Evolutionary conservation across 1,140 invertebrate genomes (phyloP).

Genomic region (Psilanteris sp.): DNA sequence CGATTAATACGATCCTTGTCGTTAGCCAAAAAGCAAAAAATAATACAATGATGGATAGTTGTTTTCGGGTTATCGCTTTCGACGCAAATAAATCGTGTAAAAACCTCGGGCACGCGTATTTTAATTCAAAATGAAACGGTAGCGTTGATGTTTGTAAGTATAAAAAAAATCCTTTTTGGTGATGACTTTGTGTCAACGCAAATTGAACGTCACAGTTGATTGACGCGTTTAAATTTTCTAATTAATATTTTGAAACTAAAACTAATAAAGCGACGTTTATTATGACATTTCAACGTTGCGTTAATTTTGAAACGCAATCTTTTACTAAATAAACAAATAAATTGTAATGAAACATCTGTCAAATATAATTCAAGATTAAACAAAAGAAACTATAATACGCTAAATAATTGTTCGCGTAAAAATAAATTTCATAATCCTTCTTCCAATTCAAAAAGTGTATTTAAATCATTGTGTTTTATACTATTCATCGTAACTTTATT

Average conservation of each 20-base stretch:
- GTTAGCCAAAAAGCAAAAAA: background rate
- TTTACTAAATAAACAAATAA: background rate
- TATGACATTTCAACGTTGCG: slow-evolving; percentile 1
- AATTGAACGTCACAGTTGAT: too few relatives aligned
- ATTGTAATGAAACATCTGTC: background rate
- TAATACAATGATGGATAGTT: background rate
- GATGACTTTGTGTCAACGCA: background rate
- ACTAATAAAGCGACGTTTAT: background rate
- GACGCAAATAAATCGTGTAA: background rate
- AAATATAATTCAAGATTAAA: background rate
- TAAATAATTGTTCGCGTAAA: too few relatives aligned
- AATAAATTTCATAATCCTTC: too few relatives aligned
- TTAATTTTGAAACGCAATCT: background rate
- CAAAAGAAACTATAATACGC: background rate
- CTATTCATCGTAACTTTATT: too few relatives aligned
- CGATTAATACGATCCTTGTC: background rate
- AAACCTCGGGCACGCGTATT: too few relatives aligned
- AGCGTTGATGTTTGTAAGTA: too few relatives aligned
- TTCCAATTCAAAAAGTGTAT: too few relatives aligned
- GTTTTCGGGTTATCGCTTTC: background rate
- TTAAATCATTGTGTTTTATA: too few relatives aligned
- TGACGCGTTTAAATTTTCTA: background rate
- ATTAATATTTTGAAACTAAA: background rate
- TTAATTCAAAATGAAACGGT: too few relatives aligned
- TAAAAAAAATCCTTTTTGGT: too few relatives aligned